Evolutionary conservation across 2,797 vertebrate species (phyloP), one percentile per base, ranked within the genome.

Genomic region (Synaphobranchus kaupii): DNA sequence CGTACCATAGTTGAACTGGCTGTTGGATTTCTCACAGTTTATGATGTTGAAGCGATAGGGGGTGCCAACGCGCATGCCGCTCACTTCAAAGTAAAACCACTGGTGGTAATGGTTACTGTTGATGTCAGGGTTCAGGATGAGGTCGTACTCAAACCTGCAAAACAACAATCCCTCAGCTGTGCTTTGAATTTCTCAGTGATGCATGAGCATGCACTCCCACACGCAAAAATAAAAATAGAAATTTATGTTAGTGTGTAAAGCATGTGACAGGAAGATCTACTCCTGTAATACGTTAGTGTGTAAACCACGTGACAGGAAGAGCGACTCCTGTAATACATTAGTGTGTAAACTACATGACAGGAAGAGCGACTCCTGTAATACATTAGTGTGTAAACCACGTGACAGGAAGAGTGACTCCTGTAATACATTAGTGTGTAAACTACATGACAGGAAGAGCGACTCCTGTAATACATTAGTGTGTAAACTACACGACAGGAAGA

Each of bases 41-140:
- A 99, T 98, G 93, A 99, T 97, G 95, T 99, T 99, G 96, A 99
- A 99, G 84, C 98, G 97, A 90, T 99, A 99, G 71, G 93, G 93
- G 58, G 95, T 87, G 47, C 96, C 96, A n/a, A 96, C 96, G 22
- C 96, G 96, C 98, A 99, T 99, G 91, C 97, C 96, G 92, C 99
- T 98, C 92, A 99, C 98, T 96, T 99, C 98, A 89, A 99, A 99
- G 94, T 99, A 99, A 95, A 99, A 99, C 98, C 99, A 99, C 89
- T 99, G 99, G 92, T 99, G 98, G 94, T 99, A 98, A 93, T 99
- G 99, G 95, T 99, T 99, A 93, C 98, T 99, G 92, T 99, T 99
- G 96, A 99, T 98, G 94, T 99, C 99, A 0, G 99, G 98, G 93
- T 99, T 99, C 94, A 99, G 93, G 93, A 99, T 96, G 87, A 99